These are phyloP conservation scores for Cyclina sinensis DNA, from an alignment of 1,140 invertebrate genomes.

Conservation along the genomic window DNA sequence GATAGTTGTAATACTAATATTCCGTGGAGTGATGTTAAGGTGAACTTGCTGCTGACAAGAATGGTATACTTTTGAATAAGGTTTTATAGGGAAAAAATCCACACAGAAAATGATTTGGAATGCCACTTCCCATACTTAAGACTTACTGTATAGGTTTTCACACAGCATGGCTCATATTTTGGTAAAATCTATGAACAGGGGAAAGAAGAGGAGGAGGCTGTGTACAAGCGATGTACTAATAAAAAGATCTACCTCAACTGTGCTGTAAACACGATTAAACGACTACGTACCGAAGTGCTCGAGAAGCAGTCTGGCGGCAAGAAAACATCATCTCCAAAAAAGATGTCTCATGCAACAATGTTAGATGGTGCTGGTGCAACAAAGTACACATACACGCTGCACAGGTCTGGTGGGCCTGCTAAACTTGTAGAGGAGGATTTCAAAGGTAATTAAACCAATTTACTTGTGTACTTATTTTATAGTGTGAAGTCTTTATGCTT, in stretches of 20 bases:
- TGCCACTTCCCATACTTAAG: no score
- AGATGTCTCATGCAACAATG: conserved; percentile 89
- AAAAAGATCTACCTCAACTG: conserved; percentile 95
- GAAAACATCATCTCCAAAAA: conserved; percentile 55
- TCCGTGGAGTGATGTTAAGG: no score
- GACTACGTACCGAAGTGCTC: conserved; percentile 85
- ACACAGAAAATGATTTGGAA: no score
- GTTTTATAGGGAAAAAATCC: no score
- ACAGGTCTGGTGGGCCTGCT: conserved; percentile 73
- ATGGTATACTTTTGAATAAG: no score
- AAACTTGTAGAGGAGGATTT: conserved; percentile 68
- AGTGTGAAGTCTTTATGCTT: no score
- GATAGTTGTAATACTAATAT: no score
- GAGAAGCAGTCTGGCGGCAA: conserved; percentile 55
- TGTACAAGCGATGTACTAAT: conserved; percentile 92
- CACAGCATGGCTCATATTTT: neutral
- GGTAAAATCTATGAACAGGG: conserved; percentile 74
- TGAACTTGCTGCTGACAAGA: no score
- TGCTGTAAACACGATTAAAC: conserved; percentile 92
- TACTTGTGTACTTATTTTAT: no score
- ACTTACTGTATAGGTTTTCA: no score
- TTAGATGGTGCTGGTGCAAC: conserved; percentile 88
- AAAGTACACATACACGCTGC: conserved; percentile 90
- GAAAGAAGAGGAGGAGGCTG: conserved; percentile 91
- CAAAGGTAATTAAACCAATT: conserved; percentile 71